Percentiles rank a stretch among this genome's conserved stretches.
phyloP scores from a whole-genome alignment of 2,113 vertebrate species.

The Mellivora capensis region DNA sequence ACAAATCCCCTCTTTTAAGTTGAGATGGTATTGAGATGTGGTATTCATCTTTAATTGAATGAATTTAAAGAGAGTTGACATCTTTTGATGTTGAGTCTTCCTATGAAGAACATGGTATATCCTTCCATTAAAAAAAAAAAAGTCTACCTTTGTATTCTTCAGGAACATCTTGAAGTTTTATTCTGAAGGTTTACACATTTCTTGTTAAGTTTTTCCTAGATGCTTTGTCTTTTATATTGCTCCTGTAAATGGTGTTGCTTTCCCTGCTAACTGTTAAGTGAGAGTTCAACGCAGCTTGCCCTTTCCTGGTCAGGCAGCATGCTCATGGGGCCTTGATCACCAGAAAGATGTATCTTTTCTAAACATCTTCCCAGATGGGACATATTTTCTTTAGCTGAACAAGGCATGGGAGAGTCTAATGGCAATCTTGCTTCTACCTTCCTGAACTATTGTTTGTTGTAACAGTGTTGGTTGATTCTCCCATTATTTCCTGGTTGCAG shows the following conservation, averaged over 20 bases:
- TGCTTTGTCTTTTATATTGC: neutral
- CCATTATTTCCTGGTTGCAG: neutral
- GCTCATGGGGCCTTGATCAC: neutral
- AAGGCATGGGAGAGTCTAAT: neutral
- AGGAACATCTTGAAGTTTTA: neutral
- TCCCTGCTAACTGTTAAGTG: neutral
- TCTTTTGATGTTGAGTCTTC: neutral
- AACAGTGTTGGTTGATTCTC: neutral
- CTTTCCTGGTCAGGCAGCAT: neutral
- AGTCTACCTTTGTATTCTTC: neutral
- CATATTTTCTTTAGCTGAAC: neutral
- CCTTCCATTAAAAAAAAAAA: neutral
- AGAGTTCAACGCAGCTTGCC: neutral
- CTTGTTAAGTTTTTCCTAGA: neutral
- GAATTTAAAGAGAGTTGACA: neutral
- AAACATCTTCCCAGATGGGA: neutral
- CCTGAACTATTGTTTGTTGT: neutral
- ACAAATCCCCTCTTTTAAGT: neutral
- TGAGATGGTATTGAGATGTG: neutral
- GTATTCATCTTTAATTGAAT: neutral
- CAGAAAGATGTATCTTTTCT: neutral
- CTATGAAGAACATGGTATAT: accelerated
- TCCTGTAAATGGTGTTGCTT: neutral
- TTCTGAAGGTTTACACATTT: neutral
- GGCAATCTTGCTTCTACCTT: neutral